Evolutionary conservation across 2,113 vertebrate species (phyloP), one percentile per base, ranked within the genome.

Genomic region (Motacilla tschutschensis): DNA sequence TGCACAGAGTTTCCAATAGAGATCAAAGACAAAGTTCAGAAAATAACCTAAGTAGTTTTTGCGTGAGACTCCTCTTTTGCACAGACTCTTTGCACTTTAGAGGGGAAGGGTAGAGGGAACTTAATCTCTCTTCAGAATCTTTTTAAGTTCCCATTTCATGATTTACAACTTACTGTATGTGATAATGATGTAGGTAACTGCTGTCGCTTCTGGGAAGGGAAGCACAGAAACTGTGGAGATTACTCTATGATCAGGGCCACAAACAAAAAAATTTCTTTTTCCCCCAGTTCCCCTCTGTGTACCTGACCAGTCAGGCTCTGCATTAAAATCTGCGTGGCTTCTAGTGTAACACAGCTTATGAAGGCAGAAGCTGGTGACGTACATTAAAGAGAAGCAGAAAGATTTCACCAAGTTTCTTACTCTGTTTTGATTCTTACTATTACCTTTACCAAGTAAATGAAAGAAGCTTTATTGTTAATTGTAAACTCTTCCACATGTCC

Each of bases 121-220:
- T 64, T 87, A 59, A 72, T 85, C 78, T 83, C 48, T 44, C 36
- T 78, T 78, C 58, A 67, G 38, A 88, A 85, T 78, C 53, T 80
- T 77, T 83, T 80, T 22, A 75, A 83, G 70, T 94, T 91, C 77
- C 54, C 38, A 38, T 81, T 85, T 94, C 17, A 72, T 60, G 20
- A 72, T 75, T 83, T 78, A 53, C 21, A 72, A 26, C 41, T 17
- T 48, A 22, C 10, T 71, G 4, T 67, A 24, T n/a, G 4, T 67
- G 54, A 24, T 71, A 80, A 71, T 18, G 36, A 38, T 59, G 65
- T 26, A 63, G 29, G 26, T 76, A 87, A 57, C 40, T 58, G n/a
- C 24, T 72, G 12, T 40, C 0, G 0, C 17, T 89, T 78, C 57
- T 79, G 57, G n/a, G 33, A 77, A 83, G 12, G 17, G 40, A 89